Evolutionary conservation across 2,113 vertebrate species (phyloP), one percentile per base, ranked within the genome.

Genomic region (Pedionomus torquatus): DNA sequence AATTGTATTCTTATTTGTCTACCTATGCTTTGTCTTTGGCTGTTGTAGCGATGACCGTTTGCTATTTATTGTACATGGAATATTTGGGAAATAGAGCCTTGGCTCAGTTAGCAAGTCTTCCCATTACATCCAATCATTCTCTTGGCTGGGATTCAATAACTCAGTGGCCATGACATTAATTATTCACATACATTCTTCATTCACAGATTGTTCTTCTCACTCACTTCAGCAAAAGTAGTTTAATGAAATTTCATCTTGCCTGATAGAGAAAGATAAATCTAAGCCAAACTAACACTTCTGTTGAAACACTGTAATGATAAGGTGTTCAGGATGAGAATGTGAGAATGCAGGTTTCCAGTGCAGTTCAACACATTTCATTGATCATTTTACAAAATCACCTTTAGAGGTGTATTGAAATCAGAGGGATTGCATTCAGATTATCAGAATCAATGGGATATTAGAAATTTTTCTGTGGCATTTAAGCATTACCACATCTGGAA

Each of bases 211-310:
- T 65, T 89, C 28, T 90, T 78, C 37, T 92, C 89, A 85, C 24
- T 92, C 83, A 81, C n/a, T 95, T 91, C 30, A 70, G 69, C 33
- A 74, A 66, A 93, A 96, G 66, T 41, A 64, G 35, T 77, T 79
- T 79, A 79, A 94, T 87, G 57, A 72, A 90, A 90, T 87, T 95
- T 94, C 18, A 43, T 91, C 65, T 78, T 82, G 30, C 52, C n/a
- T 87, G 65, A 55, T 48, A 93, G 43, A 77, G 35, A 58, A 86
- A 87, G 81, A 89, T 51, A 91, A 79, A 94, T 72, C 63, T 61
- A 83, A 85, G 63, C 41, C 57, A 72, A 94, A 79, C 19, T 25
- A 68, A 89, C 3, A 2, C 93, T 95, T 87, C 61, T 89, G n/a
- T 58, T 91, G 85, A 87, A 87, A 57, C 7, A 10, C 31, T 75